Percentiles rank a stretch among this genome's conserved stretches.
Conservation (phyloP, 2,113 vertebrate genomes). For the Catharus fuscescens region DNA sequence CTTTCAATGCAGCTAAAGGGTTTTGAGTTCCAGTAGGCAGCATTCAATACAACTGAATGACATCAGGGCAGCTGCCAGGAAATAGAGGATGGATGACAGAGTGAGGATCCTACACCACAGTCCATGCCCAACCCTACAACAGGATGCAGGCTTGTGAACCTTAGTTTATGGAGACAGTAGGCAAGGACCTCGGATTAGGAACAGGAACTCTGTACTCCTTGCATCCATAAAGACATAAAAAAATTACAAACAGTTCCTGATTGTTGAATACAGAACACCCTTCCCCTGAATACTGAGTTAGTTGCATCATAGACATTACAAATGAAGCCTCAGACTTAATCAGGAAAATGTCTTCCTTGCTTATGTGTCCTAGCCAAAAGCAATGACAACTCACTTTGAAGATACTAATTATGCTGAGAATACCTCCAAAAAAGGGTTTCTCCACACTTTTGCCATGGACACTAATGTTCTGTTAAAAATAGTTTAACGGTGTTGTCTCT, state of each 20-base stretch:
- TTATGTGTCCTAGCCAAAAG: background rate
- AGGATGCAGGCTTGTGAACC: background rate
- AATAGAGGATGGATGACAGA: fast-evolving
- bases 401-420: background rate
- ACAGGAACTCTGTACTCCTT: background rate
- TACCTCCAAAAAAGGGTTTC: background rate
- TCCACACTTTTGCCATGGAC: background rate
- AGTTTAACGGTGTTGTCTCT: background rate
- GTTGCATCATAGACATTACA: background rate
- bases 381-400: background rate
- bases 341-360: background rate
- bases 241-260: background rate
- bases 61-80: background rate
- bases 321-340: background rate
- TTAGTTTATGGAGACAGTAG: background rate
- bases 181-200: background rate
- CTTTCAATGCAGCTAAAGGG: background rate
- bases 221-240: background rate
- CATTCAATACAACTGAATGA: background rate
- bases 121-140: background rate
- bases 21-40: background rate
- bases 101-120: background rate
- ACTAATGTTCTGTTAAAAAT: background rate
- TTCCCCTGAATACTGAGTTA: background rate
- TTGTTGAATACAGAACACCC: background rate